Base-by-base conservation (phyloP, 2,888 invertebrate genomes). In the Hoplodrina blanda region DNA sequence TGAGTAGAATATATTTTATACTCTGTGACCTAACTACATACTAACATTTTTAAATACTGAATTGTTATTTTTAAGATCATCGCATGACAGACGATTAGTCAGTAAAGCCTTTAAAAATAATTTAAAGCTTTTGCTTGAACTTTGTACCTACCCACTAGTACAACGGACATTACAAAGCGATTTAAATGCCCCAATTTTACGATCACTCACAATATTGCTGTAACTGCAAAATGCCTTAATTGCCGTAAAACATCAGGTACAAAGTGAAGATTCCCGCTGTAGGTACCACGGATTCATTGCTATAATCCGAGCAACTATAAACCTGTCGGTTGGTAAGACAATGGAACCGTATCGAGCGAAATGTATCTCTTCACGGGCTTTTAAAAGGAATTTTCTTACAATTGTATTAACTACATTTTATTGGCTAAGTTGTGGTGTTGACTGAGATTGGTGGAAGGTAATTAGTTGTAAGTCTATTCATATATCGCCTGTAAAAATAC, bases 251-350 rank as follows among this genome's bases (percentile, higher is more conserved):
- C 61, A 57, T 55, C 17, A 54, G 50, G 52, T 63, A 3, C 4
- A 61, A 72, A 54, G 53, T 62, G 17, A 30, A 49, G 15, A 61
- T 66, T 72, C 17, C 20, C 20, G 33, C 19, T 11, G 13, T 41
- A 41, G 41, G 52, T 57, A 71, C 62, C 67, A 63, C 63, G 78
- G 80, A 82, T 76, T 82, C 73, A 80, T 81, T 81, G 83, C 74
- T 66, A 53, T 72, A 80, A 80, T 80, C 71, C 57, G 10, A 11
- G 46, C 30, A 3, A 67, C 54, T 68, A 70, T 77, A 76, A 81
- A 81, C 73, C 73, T 69, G 57, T 81, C 61, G 44, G 20, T 30
- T 10, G 55, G 59, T 64, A 69, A 69, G 70, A 81, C 73, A 81
- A 77, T 65, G 56, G 50, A 30, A 33, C 15, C 17, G 50, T 76